These are phyloP conservation scores for Pararge aegeria DNA, from an alignment of 1,140 invertebrate genomes.

Conservation along the genomic window DNA sequence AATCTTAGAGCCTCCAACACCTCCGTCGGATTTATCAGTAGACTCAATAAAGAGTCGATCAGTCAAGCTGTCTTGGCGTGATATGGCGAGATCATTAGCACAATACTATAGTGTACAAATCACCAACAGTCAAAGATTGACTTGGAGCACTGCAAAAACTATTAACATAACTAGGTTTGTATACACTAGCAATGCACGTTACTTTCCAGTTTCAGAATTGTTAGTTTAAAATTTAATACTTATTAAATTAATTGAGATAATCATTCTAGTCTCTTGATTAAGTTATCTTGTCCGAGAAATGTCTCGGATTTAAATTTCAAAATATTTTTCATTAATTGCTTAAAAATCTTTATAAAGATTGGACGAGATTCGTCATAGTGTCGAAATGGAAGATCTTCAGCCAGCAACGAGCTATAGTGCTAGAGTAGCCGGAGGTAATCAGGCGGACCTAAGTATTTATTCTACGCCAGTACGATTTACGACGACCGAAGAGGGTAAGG, in stretches of 20 bases:
- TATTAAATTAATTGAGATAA: no score
- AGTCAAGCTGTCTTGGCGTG: slow-evolving; percentile 64
- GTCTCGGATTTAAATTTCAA: no score
- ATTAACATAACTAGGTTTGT: slow-evolving; percentile 67
- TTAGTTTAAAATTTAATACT: no score
- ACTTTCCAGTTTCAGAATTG: background rate
- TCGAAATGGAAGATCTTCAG: slow-evolving; percentile 64
- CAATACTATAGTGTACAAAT: slow-evolving; percentile 69
- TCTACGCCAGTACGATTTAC: slow-evolving; percentile 68
- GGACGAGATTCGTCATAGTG: slow-evolving; percentile 66
- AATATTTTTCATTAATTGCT: no score
- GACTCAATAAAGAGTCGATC: slow-evolving; percentile 68
- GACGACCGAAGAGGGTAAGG: slow-evolving; percentile 76
- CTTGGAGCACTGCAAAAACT: slow-evolving; percentile 59
- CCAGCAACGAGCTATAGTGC: slow-evolving; percentile 68
- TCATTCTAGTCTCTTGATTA: background rate
- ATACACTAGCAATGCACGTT: background rate
- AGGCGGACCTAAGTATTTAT: slow-evolving; percentile 67
- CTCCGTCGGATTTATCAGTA: slow-evolving; percentile 68
- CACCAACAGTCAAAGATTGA: slow-evolving; percentile 49
- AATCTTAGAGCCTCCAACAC: slow-evolving; percentile 64
- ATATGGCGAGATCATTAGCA: slow-evolving; percentile 52
- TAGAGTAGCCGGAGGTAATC: slow-evolving; percentile 66
- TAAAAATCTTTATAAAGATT: slow-evolving; percentile 31
- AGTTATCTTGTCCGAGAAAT: background rate